Percentiles rank a stretch among this genome's conserved stretches.
Evolutionary conservation across 2,113 vertebrate genomes (phyloP).

Genomic region (Leiothrix lutea): DNA sequence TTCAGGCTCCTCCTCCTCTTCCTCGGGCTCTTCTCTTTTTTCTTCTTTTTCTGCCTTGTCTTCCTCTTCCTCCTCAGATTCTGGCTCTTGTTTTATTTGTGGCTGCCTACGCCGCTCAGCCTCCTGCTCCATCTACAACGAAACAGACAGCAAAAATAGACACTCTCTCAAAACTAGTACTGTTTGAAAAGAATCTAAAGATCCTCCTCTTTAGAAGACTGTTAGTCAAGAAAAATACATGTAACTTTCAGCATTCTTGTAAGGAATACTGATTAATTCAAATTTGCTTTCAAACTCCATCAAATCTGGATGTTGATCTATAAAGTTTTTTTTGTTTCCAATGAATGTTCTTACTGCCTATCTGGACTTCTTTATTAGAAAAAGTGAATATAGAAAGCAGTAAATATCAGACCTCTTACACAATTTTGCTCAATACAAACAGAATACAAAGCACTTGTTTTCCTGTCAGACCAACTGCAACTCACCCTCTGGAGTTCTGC

Average conservation of each 20-base stretch:
- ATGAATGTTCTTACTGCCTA: background rate
- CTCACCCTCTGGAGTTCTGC: constrained; percentile 95
- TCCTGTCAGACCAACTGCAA: background rate
- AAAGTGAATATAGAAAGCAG: background rate
- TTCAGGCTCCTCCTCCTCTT: constrained; percentile 86
- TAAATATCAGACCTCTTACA: background rate
- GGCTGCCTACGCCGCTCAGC: constrained; percentile 92
- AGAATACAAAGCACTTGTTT: background rate
- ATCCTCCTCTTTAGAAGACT: background rate
- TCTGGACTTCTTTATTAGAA: background rate
- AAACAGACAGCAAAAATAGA: background rate
- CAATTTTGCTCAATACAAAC: background rate
- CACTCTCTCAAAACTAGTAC: background rate
- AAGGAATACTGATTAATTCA: background rate
- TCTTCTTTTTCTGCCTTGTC: constrained; percentile 90
- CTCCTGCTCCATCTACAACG: constrained; percentile 94
- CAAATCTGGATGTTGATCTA: background rate
- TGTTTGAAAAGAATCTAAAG: background rate
- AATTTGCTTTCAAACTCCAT: background rate
- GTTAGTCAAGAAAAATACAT: background rate
- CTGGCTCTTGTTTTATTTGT: constrained; percentile 86
- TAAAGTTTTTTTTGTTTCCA: background rate
- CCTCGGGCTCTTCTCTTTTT: constrained; percentile 84
- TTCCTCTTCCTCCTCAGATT: constrained; percentile 84
- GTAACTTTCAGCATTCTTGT: background rate